A percentile compares a stretch with the other conserved stretches of the same genome.
Conservation (phyloP, 2,888 invertebrate species). For the Eilema sororculum region DNA sequence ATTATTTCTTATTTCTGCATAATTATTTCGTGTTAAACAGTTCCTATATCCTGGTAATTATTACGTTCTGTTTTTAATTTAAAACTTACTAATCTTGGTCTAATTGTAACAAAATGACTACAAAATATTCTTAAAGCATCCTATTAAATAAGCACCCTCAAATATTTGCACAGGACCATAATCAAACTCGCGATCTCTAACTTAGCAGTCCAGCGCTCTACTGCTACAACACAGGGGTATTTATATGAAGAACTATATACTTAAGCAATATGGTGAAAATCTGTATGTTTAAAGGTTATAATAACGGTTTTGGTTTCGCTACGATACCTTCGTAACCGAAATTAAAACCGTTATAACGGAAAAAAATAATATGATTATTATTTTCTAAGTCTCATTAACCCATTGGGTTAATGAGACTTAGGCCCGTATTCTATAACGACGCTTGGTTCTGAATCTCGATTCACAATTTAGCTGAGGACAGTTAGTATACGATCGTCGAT, state of each 20-base stretch:
- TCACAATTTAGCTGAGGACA: too few relatives aligned
- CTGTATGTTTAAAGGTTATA: not conserved
- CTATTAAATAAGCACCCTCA: too few relatives aligned
- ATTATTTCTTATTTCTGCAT: not conserved
- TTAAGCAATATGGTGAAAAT: not conserved
- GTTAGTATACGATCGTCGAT: too few relatives aligned
- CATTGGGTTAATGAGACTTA: too few relatives aligned
- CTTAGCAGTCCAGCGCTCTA: too few relatives aligned
- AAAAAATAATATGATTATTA: not conserved
- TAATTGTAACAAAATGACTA: not conserved
- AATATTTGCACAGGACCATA: too few relatives aligned
- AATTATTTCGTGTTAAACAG: not conserved
- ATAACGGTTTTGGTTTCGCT: not conserved
- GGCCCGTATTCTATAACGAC: too few relatives aligned
- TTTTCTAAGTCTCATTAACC: too few relatives aligned
- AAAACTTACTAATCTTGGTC: not conserved
- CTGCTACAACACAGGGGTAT: too few relatives aligned
- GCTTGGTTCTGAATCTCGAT: too few relatives aligned
- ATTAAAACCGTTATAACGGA: not conserved
- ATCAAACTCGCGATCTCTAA: too few relatives aligned
- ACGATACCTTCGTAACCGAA: not conserved
- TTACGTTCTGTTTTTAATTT: not conserved
- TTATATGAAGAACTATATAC: too few relatives aligned
- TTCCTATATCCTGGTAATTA: constrained; percentile 4
- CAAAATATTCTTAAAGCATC: not conserved